Conservation (phyloP, 2,113 vertebrate genomes). For the Kobus ellipsiprymnus region DNA sequence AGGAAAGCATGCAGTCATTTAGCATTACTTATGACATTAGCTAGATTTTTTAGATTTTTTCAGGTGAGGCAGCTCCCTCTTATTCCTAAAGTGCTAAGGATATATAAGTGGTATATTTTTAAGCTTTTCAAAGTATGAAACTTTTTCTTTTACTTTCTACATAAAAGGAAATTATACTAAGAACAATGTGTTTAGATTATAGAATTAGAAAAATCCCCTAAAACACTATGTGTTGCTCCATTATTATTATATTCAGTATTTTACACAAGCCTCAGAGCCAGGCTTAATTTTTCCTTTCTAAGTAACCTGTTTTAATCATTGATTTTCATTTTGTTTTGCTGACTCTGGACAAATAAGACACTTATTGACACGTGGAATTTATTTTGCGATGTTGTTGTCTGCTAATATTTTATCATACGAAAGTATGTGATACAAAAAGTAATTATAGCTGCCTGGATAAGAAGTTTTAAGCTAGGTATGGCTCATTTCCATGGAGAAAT, state of each 20-base stretch:
- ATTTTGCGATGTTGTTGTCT: neutral
- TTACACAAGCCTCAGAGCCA: neutral
- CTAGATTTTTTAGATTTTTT: neutral
- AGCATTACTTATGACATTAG: neutral
- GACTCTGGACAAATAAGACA: neutral
- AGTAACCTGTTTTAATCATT: neutral
- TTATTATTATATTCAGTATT: neutral
- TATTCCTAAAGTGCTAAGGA: neutral
- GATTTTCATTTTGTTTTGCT: neutral
- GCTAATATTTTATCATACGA: neutral
- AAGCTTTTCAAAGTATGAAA: neutral
- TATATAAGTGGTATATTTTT: neutral
- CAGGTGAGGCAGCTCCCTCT: neutral
- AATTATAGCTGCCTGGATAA: neutral
- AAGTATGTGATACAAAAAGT: neutral
- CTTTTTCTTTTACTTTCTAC: neutral
- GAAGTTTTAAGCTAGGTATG: neutral
- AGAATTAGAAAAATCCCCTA: neutral
- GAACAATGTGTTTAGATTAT: neutral
- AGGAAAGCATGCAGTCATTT: neutral
- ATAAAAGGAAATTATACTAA: neutral
- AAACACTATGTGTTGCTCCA: neutral
- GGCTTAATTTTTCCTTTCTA: neutral
- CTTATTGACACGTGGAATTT: neutral
- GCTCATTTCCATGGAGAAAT: neutral